Evolutionary conservation across 2,888 invertebrate species (phyloP), one percentile per base, ranked within the genome.

Genomic region (Diloba caeruleocephala): DNA sequence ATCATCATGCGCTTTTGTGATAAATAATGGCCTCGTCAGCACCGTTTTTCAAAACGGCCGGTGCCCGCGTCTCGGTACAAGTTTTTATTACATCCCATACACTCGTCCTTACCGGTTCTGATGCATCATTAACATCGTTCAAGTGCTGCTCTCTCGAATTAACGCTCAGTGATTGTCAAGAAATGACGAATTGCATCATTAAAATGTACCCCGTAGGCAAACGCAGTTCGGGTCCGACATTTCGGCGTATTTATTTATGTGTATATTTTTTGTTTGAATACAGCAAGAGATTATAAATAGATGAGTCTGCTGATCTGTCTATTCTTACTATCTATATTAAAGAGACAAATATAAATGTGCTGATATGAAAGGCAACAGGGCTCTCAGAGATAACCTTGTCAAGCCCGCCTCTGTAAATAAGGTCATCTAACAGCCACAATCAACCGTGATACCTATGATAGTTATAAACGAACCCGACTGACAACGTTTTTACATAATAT

Each of bases 1-100:
- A 88, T 83, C 84, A 84, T 81, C 80, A 77, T 83, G 81, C 81
- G 82, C 83, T 84, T 85, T 85, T 82, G 85, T 78, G 87, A 88
- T 88, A 86, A 89, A 84, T 88, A 86, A 88, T 82, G 81, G 73
- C 73, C 74, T 74, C 78, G 78, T 75, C 78, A 77, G 78, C 67
- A 83, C 78, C 82, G 79, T 83, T 86, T 86, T 84, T 86, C 78
- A 83, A 85, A 83, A 82, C 79, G 76, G 72, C 69, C 79, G 44
- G 62, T 59, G 71, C 45, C 59, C 74, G 76, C 67, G 69, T 64
- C 74, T 70, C 76, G 59, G 50, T 79, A 77, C 85, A 80, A 78
- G 82, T 85, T 87, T 88, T 87, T 88, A 82, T 81, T 64, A 70
- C 74, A 78, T 72, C 71, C 70, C 70, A 72, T 71, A 65, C 62